A percentile compares a stretch with the other conserved stretches of the same genome.
These are phyloP conservation scores for Baryphthengus martii DNA, from an alignment of 2,113 vertebrate species.

Conservation along the genomic window DNA sequence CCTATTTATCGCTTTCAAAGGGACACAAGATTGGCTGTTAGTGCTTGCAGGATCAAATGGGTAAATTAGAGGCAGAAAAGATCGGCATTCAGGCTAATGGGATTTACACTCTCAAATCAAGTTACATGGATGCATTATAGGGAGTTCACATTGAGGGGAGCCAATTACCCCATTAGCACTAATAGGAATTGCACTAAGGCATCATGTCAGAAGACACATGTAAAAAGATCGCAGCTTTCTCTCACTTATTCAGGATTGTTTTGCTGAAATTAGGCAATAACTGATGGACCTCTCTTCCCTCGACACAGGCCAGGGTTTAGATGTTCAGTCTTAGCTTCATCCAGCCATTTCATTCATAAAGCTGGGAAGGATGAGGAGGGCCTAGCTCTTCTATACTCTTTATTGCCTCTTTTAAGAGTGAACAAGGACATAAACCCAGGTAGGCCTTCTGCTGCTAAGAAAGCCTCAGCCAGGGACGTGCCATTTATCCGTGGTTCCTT, in stretches of 20 bases:
- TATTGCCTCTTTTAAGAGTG: accelerated
- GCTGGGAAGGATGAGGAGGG: neutral
- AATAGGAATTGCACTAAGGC: conserved; percentile 52
- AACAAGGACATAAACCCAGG: neutral
- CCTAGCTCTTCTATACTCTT: neutral
- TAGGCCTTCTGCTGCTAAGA: neutral
- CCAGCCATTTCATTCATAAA: neutral
- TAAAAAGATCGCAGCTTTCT: neutral
- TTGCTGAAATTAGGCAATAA: neutral
- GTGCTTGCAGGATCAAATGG: conserved; percentile 43
- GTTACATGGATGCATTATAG: conserved; percentile 61
- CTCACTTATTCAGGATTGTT: neutral
- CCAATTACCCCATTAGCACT: conserved; percentile 62
- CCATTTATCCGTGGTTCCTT: neutral
- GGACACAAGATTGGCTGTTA: conserved; percentile 17
- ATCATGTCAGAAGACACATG: conserved; percentile 24
- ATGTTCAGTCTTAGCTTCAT: neutral
- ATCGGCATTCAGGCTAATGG: conserved; percentile 48
- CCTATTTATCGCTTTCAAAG: conserved; percentile 26
- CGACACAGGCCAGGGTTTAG: neutral
- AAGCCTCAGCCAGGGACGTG: neutral
- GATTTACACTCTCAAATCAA: conserved; percentile 62
- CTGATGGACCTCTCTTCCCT: neutral
- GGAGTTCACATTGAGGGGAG: conserved; percentile 39
- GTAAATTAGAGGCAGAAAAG: conserved; percentile 56